Percentiles rank a stretch among this genome's conserved stretches.
These are phyloP conservation scores for Merluccius polli DNA, from an alignment of 2,797 vertebrate species.

Conservation along the genomic window DNA sequence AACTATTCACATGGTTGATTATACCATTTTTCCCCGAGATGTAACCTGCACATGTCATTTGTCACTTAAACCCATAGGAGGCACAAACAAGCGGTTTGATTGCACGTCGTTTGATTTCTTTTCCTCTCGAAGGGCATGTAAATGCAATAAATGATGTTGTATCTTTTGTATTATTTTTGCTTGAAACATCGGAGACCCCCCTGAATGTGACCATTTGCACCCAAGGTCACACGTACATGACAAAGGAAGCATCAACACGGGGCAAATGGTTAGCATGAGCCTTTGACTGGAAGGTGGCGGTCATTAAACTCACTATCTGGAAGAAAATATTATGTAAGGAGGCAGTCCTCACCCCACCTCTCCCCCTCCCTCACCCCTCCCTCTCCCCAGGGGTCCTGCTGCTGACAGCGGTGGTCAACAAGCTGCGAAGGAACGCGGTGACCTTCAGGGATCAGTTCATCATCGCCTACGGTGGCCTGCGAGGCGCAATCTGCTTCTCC, in stretches of 20 bases:
- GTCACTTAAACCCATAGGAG: no score
- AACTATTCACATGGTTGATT: no score
- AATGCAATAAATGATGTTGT: no score
- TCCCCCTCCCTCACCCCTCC: neutral
- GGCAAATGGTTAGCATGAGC: neutral
- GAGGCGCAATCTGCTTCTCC: conserved; percentile 91
- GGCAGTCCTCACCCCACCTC: neutral
- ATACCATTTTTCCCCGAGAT: no score
- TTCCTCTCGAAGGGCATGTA: no score
- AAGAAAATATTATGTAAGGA: neutral
- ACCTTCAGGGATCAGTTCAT: conserved; percentile 92
- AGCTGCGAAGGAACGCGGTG: conserved; percentile 85
- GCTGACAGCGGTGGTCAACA: conserved; percentile 89
- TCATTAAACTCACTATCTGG: neutral
- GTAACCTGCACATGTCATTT: no score
- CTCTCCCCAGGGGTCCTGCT: conserved; percentile 77
- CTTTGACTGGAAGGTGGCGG: neutral
- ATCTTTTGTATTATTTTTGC: no score
- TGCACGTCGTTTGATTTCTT: no score
- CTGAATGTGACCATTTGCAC: no score
- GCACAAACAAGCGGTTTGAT: no score
- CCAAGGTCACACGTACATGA: neutral
- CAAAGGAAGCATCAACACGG: neutral
- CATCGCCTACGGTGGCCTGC: conserved; percentile 87
- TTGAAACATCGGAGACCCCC: no score